Base-by-base conservation (phyloP, 2,888 invertebrate genomes). In the Fabriciana adippe region DNA sequence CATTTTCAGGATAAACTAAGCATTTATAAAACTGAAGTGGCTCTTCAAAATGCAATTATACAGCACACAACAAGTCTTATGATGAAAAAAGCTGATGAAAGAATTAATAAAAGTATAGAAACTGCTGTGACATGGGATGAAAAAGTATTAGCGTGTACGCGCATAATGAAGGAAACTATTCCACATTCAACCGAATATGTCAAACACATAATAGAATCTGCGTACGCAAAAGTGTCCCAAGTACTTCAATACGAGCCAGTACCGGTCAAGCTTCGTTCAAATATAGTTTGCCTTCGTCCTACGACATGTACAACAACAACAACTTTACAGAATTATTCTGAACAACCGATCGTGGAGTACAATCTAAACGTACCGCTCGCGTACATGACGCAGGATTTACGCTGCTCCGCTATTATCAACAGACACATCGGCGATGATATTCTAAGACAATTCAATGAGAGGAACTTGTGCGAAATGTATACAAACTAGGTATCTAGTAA, bases 341-440 rank as follows among this genome's bases (percentile, higher is more conserved):
- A 75, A 31, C 75, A 76, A 18, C 78, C 77, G 1, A 64, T 81
- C 3, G 56, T 63, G 0, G 74, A 78, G 18, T 78, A 84, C 61
- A 70, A 79, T 5, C 72, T 86, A 8, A 50, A 54, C 3, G 76
- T 76, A 1, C 77, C 80, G 0, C 70, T 84, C 6, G 70, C 76
- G 0, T 65, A 72, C 8, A 71, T 76, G 1, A 45, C 78, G 1
- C 57, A 72, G 13, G 84, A 86, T 48, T 63, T 81, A 4, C 75
- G 75, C 8, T 81, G 80, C 50, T 62, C 82, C 0, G 75, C 79
- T 1, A 75, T 83, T 15, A 71, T 86, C 11, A 85, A 86, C 66
- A 64, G 69, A 35, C 76, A 82, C 65, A 73, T 86, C 3, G 75
- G 76, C 15, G 47, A 74, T 0, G 76, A 78, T 2, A 70, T 81